A percentile compares a stretch with the other conserved stretches of the same genome.
Conservation (phyloP, 2,888 invertebrate species). For the Digitonthophagus gazella region DNA sequence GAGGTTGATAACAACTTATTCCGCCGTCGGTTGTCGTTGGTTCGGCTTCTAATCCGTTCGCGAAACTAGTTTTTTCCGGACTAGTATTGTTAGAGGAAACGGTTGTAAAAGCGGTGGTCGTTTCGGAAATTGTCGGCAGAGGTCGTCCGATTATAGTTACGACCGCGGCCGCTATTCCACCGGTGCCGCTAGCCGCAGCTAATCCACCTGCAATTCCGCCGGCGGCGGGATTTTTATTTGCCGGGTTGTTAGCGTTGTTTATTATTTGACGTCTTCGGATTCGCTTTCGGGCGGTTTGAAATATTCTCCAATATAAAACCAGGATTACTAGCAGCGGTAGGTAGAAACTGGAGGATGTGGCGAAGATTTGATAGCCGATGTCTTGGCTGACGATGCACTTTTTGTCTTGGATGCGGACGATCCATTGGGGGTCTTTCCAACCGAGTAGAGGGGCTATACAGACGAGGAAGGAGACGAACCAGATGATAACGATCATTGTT, state of each 20-base stretch:
- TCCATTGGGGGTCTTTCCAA: conserved; percentile 72
- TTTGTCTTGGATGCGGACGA: conserved; percentile 61
- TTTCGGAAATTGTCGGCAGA: conserved; percentile 70
- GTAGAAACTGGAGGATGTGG: conserved; percentile 88
- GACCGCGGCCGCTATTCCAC: conserved; percentile 72
- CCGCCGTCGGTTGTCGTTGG: conserved; percentile 56
- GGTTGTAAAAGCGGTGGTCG: conserved; percentile 70
- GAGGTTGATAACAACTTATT: conserved; percentile 44
- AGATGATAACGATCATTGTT: conserved; percentile 78
- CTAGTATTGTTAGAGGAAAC: conserved; percentile 73
- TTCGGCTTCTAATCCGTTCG: conserved; percentile 65
- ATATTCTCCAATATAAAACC: conserved; percentile 87
- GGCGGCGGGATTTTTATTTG: conserved; percentile 50
- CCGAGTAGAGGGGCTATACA: conserved; percentile 85
- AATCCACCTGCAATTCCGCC: conserved; percentile 54
- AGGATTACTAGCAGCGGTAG: conserved; percentile 84
- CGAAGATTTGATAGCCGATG: conserved; percentile 81
- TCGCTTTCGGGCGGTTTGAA: conserved; percentile 82
- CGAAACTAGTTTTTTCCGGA: conserved; percentile 72
- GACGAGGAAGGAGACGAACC: conserved; percentile 80
- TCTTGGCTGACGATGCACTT: conserved; percentile 83
- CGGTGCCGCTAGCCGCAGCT: conserved; percentile 69
- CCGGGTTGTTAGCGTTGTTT: conserved; percentile 48
- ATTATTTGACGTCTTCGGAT: conserved; percentile 69
- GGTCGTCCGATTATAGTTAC: conserved; percentile 60